Base-by-base conservation (phyloP, 2,888 invertebrate species). In the Epicampocera succincta region DNA sequence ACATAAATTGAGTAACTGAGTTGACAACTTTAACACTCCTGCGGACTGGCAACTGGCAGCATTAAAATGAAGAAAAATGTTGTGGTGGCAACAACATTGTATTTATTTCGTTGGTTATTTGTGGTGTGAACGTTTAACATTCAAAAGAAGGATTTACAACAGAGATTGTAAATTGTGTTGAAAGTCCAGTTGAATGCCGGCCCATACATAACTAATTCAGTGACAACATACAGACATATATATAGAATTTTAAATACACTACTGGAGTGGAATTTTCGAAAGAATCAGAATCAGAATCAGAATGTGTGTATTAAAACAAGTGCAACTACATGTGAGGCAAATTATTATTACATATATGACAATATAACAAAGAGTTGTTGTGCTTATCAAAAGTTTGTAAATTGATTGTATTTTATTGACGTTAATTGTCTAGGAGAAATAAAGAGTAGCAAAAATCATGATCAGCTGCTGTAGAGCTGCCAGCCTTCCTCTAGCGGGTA, bases 1-100 rank as follows among this genome's bases (percentile, higher is more conserved):
- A 80, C 83, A 83, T 77, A 83, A 72, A 74, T 82, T 76, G 71
- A 73, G 75, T 80, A 82, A 63, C 48, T 66, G 73, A 79, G 79
- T 75, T 79, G 78, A 65, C 71, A 84, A 78, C 68, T 68, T 80
- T 58, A 84, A 84, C 77, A 82, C 52, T 42, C 44, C 48, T 77
- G 2, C 11, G 19, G 25, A 17, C 42, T 58, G 25, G 25, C 0
- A 33, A 42, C 29, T 46, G 17, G 50, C 13, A 29, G 33, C 76
- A 76, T 46, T 56, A 66, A 71, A 68, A 73, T 40, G 15, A 60
- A 50, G 54, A 66, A 33, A 66, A 42, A 65, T 65, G 48, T 61
- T 72, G 56, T 46, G 25, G 56, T 46, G 25, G 52, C 33, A 69
- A 29, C 69, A 78, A 63, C 71, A 44, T 75, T 68, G 72, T 29